Evolutionary conservation across 2,888 invertebrate genomes (phyloP).

Genomic region (Cheilosia vernalis): DNA sequence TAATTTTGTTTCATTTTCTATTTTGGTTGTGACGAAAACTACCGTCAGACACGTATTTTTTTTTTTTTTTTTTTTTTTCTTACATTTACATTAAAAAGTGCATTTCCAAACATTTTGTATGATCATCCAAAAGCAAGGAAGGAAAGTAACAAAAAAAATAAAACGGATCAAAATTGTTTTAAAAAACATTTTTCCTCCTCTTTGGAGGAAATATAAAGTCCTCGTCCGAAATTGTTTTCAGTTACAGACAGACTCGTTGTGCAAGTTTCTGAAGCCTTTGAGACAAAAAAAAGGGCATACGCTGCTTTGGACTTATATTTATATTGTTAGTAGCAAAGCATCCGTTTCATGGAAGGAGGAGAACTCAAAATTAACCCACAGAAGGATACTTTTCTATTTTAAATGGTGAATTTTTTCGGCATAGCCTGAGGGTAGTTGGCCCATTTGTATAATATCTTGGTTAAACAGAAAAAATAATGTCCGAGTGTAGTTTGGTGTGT

Average conservation of each 20-base stretch:
- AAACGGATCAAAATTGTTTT: conserved; percentile 40
- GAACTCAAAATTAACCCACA: conserved; percentile 4
- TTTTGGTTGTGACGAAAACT: conserved; percentile 20
- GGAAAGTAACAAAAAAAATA: conserved; percentile 26
- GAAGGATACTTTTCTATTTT: conserved; percentile 7
- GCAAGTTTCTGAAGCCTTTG: conserved; percentile 2
- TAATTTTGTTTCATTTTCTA: neutral
- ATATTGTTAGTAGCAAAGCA: neutral
- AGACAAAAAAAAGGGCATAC: neutral
- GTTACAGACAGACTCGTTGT: neutral
- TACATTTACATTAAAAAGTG: conserved; percentile 77
- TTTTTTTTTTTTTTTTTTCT: conserved; percentile 21
- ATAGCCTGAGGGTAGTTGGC: neutral
- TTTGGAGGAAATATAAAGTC: neutral
- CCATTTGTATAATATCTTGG: neutral
- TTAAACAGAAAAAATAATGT: neutral
- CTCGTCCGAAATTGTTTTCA: neutral
- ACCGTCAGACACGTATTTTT: conserved; percentile 26
- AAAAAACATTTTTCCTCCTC: conserved; percentile 20
- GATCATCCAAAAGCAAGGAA: conserved; percentile 52
- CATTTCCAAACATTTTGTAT: conserved; percentile 63
- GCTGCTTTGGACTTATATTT: neutral
- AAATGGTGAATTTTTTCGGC: neutral
- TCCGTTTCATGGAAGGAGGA: neutral
- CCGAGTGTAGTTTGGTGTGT: neutral